Conservation (phyloP, 2,888 invertebrate species). For the Aporophyla lueneburgensis region DNA sequence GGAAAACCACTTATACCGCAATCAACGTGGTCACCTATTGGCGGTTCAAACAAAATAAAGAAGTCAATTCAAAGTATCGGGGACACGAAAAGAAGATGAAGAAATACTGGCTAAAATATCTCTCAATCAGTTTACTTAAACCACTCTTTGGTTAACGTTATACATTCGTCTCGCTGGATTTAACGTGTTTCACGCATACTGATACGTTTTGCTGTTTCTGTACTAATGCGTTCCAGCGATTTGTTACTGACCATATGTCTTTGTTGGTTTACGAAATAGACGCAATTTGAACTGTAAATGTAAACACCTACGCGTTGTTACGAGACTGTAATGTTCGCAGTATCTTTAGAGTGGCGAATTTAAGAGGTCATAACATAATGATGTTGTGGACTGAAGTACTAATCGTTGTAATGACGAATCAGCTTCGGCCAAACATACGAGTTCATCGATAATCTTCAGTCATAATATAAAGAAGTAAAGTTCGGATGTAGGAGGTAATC, state of each 20-base stretch:
- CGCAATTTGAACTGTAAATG: conserved; percentile 31
- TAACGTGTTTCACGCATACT: conserved; percentile 52
- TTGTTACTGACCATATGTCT: conserved; percentile 48
- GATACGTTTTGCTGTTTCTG: conserved; percentile 50
- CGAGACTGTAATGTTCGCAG: conserved; percentile 8
- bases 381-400: not conserved
- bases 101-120: not conserved
- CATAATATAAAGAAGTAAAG: not conserved
- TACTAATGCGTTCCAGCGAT: conserved; percentile 50
- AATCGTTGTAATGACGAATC: not conserved
- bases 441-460: not conserved
- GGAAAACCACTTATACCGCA: not conserved
- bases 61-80: not conserved
- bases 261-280: conserved; percentile 52
- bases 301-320: conserved; percentile 44
- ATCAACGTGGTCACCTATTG: not conserved
- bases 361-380: not conserved
- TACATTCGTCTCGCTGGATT: conserved; percentile 55
- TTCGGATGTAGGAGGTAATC: not conserved
- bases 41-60: not conserved
- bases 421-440: not conserved
- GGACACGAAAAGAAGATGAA: not conserved
- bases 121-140: not conserved
- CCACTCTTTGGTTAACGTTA: conserved; percentile 38
- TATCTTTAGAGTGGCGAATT: conserved; percentile 28